Conservation (phyloP, 1,140 invertebrate genomes). For the Nebria ingens region DNA sequence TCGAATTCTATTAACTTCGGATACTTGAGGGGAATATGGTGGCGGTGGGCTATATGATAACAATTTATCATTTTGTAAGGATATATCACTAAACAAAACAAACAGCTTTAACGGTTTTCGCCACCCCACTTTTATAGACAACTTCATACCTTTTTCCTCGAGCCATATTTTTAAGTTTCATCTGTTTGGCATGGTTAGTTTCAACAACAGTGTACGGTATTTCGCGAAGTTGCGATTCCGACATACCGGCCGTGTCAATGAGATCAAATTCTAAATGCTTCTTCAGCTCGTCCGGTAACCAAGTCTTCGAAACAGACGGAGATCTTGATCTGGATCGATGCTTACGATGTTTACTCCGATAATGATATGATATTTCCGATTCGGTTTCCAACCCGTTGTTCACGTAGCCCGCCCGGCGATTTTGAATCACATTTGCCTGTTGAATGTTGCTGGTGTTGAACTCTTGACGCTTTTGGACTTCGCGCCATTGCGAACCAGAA, state of each 20-base stretch:
- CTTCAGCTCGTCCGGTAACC: conserved; percentile 59
- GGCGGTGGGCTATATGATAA: conserved; percentile 20
- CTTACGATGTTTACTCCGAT: conserved; percentile 49
- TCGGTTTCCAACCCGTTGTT: conserved; percentile 41
- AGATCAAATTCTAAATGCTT: conserved; percentile 82
- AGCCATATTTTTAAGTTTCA: conserved; percentile 41
- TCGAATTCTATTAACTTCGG: conserved; percentile 18
- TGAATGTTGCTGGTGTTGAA: conserved; percentile 45
- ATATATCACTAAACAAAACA: background rate
- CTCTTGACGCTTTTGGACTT: conserved; percentile 56
- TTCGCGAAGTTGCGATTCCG: conserved; percentile 75
- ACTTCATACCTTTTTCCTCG: conserved; percentile 36
- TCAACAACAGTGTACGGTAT: conserved; percentile 88
- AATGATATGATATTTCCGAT: conserved; percentile 38
- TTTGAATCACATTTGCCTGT: conserved; percentile 52
- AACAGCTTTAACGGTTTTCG: background rate
- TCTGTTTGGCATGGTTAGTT: conserved; percentile 47
- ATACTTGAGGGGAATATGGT: conserved; percentile 23
- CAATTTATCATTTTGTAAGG: background rate
- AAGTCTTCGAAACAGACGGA: conserved; percentile 52
- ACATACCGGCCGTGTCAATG: conserved; percentile 80
- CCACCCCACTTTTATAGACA: too few relatives aligned
- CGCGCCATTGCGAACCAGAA: conserved; percentile 76
- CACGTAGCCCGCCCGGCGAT: conserved; percentile 32
- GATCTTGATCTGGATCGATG: conserved; percentile 59